These are phyloP conservation scores for Spodoptera exigua DNA, from an alignment of 2,888 invertebrate species.

Conservation along the genomic window DNA sequence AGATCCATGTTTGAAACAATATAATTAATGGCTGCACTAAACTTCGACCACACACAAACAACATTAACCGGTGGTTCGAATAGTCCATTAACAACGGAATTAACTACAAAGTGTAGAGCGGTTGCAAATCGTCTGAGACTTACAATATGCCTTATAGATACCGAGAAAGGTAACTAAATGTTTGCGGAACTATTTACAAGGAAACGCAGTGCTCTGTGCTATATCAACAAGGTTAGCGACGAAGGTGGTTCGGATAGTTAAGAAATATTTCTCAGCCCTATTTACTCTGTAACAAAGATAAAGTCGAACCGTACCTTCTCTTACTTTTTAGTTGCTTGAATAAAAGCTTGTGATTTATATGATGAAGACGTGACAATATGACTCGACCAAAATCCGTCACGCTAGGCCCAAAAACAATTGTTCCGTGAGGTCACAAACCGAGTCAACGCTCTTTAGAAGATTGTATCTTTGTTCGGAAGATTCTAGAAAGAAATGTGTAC, in stretches of 20 bases:
- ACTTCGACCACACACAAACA: slow-evolving; percentile 65
- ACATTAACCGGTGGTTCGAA: slow-evolving; percentile 54
- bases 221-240: slow-evolving; percentile 79
- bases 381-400: slow-evolving; percentile 67
- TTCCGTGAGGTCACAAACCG: slow-evolving; percentile 62
- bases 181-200: slow-evolving; percentile 79
- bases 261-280: slow-evolving; percentile 75
- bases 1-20: slow-evolving; percentile 47
- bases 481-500: slow-evolving; percentile 68
- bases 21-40: slow-evolving; percentile 60
- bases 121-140: slow-evolving; percentile 61
- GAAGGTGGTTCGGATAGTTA: slow-evolving; percentile 80
- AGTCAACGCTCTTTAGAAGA: slow-evolving; percentile 67
- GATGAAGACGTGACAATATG: slow-evolving; percentile 66
- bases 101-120: slow-evolving; percentile 59
- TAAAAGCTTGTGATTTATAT: slow-evolving; percentile 64
- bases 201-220: slow-evolving; percentile 71
- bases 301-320: slow-evolving; percentile 45
- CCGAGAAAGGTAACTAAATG: slow-evolving; percentile 69
- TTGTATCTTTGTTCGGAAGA: slow-evolving; percentile 66
- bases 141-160: slow-evolving; percentile 62
- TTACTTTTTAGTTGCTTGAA: slow-evolving; percentile 49
- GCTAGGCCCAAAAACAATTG: slow-evolving; percentile 70
- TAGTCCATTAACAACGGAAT: slow-evolving; percentile 64
- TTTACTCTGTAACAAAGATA: slow-evolving; percentile 51